Percentiles rank a stretch among this genome's conserved stretches.
Evolutionary conservation across 64 coral and sea anemone species (phyloP).

Genomic region (Hydrozoanthus tunicans): DNA sequence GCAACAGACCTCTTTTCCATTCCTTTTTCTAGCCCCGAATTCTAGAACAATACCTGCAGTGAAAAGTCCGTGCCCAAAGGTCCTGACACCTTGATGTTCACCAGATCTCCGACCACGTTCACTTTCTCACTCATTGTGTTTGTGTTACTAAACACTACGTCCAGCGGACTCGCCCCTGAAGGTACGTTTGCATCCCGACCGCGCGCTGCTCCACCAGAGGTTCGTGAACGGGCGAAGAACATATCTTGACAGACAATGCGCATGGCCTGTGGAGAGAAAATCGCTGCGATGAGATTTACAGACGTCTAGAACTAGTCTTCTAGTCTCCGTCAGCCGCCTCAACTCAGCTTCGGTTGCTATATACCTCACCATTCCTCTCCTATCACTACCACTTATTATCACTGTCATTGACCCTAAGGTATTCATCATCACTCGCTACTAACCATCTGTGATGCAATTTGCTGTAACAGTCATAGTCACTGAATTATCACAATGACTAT

Average conservation of each 20-base stretch:
- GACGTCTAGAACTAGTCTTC: background rate
- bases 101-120: conserved; percentile 95
- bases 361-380: no score
- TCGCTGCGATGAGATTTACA: background rate
- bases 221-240: conserved; percentile 94
- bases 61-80: conserved; percentile 83
- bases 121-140: conserved; percentile 75
- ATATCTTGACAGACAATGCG: conserved; percentile 95
- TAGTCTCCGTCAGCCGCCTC: background rate
- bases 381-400: no score
- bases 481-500: no score
- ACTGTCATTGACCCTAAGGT: no score
- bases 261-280: conserved; percentile 72
- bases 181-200: conserved; percentile 44
- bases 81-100: conserved; percentile 92
- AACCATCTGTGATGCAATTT: no score
- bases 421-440: no score
- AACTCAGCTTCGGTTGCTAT: no score
- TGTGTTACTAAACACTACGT: conserved; percentile 77
- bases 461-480: no score
- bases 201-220: conserved; percentile 49
- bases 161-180: conserved; percentile 57
- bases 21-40: background rate
- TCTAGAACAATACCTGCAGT: conserved; percentile 60
- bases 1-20: no score